These are phyloP conservation scores for Aspidoscelis tigris DNA, from an alignment of 2,113 vertebrate genomes.

Conservation along the genomic window DNA sequence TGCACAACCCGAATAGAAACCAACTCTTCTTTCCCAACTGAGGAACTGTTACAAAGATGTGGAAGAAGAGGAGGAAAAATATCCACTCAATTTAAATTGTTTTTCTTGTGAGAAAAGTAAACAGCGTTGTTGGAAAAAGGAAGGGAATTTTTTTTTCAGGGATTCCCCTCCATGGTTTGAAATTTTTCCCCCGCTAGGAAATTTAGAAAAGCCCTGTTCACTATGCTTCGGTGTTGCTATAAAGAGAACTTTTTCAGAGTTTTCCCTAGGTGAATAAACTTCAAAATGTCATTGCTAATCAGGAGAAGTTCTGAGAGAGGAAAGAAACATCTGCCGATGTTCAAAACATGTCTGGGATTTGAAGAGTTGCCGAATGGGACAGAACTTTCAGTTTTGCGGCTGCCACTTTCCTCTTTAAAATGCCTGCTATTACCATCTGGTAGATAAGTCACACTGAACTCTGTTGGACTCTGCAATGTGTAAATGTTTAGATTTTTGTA, in stretches of 20 bases:
- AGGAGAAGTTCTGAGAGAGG: background rate
- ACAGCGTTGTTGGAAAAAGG: background rate
- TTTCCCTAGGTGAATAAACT: background rate
- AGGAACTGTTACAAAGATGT: background rate
- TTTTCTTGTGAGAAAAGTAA: conserved; percentile 13
- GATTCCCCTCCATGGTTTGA: background rate
- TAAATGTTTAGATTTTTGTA: too few species aligned
- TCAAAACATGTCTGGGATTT: background rate
- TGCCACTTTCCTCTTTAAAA: background rate
- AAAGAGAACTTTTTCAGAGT: background rate
- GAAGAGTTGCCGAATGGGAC: background rate
- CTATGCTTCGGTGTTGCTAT: background rate
- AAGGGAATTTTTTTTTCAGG: background rate
- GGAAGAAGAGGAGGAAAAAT: background rate
- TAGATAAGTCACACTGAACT: too few species aligned
- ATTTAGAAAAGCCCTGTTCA: background rate
- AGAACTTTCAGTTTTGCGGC: background rate
- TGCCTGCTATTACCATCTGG: background rate
- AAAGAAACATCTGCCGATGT: background rate
- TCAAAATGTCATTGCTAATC: conserved; percentile 12
- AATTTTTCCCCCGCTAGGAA: background rate
- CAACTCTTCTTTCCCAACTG: too few species aligned
- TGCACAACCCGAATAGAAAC: too few species aligned
- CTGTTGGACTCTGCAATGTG: background rate
- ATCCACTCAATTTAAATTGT: too few species aligned